Base-by-base conservation (phyloP, 2,888 invertebrate species). In the Nemapogon koenigi region DNA sequence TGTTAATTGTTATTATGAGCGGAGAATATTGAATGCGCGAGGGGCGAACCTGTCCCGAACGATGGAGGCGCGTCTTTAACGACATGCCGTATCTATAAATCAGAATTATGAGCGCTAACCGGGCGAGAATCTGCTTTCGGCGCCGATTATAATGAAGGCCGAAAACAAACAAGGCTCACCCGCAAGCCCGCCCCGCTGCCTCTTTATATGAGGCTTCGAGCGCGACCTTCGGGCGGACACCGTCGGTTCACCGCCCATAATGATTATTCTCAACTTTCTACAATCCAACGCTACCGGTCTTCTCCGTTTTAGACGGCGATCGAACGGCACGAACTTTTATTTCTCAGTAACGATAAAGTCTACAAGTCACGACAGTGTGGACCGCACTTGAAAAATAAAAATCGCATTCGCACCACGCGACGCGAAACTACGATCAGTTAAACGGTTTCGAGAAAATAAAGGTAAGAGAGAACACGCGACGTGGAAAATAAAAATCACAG, bases 1-100 rank as follows among this genome's bases (percentile, higher is more conserved):
- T 27, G 64, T 64, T 73, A 73, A 75, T 73, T 73, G 71, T 68
- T 67, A 66, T 69, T 67, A 71, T 59, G 64, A 59, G 57, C 55
- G 57, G 58, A 57, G 60, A 62, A 62, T 57, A 57, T 59, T 55
- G 59, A 62, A 49, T 42, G 39, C 38, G 45, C 50, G 64, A 62
- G 66, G 64, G 60, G 59, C 59, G 52, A 49, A 49, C 46, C n/a
- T 55, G 14, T 25, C 35, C 17, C 16, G 16, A 16, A n/a, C 58
- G 50, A 55, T 50, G 52, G 59, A 51, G 55, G 57, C 57, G 62
- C 60, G 62, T 60, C 58, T 60, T 63, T 68, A 67, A 73, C 62
- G 62, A 57, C 65, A 59, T 60, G 62, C 60, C 59, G 62, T 57
- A 51, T 59, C 62, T 62, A 75, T 73, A 75, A 76, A 75, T 76